Base-by-base conservation (phyloP, 2,797 vertebrate genomes). In the Rhinatrema bivittatum region DNA sequence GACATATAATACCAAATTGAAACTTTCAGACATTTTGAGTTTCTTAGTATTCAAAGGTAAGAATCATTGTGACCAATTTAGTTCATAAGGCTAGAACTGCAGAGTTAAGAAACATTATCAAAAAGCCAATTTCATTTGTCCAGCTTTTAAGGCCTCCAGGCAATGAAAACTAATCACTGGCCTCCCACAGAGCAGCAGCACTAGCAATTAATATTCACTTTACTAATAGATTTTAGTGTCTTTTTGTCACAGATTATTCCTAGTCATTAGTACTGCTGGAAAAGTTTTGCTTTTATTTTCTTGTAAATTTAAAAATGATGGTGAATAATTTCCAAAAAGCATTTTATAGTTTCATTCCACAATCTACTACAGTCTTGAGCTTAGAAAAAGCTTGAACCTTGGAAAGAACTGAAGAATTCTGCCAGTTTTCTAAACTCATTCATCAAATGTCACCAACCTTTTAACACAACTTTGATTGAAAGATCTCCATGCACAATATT, bases 391-490 rank as follows among this genome's bases (percentile, higher is more conserved):
- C 26, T 53, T 62, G 55, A 62, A 64, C 60, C 48, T 56, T 62
- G 53, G 39, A 41, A 66, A 68, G 62, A 41, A 59, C 36, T 50
- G 47, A n/a, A 46, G 66, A 66, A 74, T 72, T 66, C 46, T 47
- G 57, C 41, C 50, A 42, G 48, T 61, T 72, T 56, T 59, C 68
- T 67, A 72, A 66, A 70, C 62, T 57, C 61, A 68, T 70, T 61
- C 70, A 55, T 43, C 56, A 68, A n/a, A 36, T 51, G 49, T 55
- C 43, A 60, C 64, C 29, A 18, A 39, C 15, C 57, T 47, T 66
- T 47, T 48, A 64, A 68, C 64, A 72, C 60, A 57, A 41, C 72
- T 66, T 66, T 70, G 70, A 70, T 74, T 68, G 74, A 72, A 65
- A 66, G 53, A 74, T 70, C 68, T 66, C 59, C 39, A 42, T 29